Base-by-base conservation (phyloP, 2,888 invertebrate species). In the Andrena bicolor region DNA sequence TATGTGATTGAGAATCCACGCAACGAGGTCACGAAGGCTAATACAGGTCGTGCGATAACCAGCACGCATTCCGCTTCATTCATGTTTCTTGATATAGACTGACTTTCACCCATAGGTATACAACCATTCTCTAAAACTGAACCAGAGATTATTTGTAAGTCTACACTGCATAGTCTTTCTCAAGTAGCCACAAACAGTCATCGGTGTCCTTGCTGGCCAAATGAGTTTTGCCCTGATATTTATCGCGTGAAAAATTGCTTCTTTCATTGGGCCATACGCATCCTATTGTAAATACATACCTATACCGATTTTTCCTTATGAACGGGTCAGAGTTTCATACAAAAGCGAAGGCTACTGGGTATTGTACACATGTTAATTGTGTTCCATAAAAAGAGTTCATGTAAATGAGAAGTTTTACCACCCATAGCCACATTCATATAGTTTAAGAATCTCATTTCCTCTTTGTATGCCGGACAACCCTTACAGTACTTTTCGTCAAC, bases 51-150 rank as follows among this genome's bases (percentile, higher is more conserved):
- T 88, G 92, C 91, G 92, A 93, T 93, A 93, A 91, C 92, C 92
- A 88, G 88, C 92, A 92, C 92, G 93, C 93, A 92, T 92, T 92
- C 90, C 90, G 92, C 89, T 93, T 91, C 93, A 93, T 93, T 93
- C 93, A 93, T 92, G 92, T 90, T 92, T 93, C 92, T 92, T 90
- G 91, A 91, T 91, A 88, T 90, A 90, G 68, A 77, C 74, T 74
- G 66, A 78, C 83, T 80, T 82, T 85, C 87, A 75, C 83, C 68
- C 64, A 77, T 75, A n/a, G n/a, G n/a, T n/a, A 61, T 68, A 71
- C 66, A 64, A 77, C 72, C 56, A 74, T 73, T 65, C 80, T 70
- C 78, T 78, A 80, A 80, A 80, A 80, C 66, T 80, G 66, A 79
- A 63, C 70, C 51, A 41, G 56, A 69, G 73, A 68, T 30, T 56